A percentile compares a stretch with the other conserved stretches of the same genome.
Evolutionary conservation across 2,888 invertebrate genomes (phyloP).

Genomic region (Cephonodes hylas): DNA sequence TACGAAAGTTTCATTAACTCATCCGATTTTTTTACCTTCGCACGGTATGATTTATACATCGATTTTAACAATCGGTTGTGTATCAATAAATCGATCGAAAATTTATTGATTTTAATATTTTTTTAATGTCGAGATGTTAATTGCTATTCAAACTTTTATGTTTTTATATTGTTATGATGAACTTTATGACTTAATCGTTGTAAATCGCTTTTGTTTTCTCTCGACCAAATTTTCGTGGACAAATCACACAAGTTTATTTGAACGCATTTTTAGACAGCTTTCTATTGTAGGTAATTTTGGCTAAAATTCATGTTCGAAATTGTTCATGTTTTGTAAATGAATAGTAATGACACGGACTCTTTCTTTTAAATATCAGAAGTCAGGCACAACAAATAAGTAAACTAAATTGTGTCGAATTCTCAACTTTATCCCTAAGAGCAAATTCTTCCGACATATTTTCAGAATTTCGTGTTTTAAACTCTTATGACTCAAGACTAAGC

Average conservation of each 20-base stretch:
- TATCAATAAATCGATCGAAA: background rate
- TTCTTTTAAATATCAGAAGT: no score
- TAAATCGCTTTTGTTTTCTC: background rate
- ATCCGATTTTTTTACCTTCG: background rate
- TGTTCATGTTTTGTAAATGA: no score
- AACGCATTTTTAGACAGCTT: background rate
- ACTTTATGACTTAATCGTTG: background rate
- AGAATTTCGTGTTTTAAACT: no score
- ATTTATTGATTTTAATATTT: background rate
- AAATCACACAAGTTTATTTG: background rate
- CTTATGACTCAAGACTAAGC: no score
- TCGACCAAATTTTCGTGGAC: background rate
- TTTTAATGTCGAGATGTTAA: background rate
- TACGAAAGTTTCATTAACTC: constrained; percentile 23
- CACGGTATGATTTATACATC: constrained; percentile 1
- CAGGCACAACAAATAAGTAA: no score
- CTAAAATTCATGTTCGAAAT: no score
- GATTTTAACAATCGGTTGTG: background rate
- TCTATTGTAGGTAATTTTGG: background rate
- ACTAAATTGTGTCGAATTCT: no score
- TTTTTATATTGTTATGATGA: background rate
- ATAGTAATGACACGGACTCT: no score
- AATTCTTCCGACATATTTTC: no score
- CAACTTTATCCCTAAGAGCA: no score
- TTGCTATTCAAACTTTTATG: background rate